Conservation (phyloP, 2,113 vertebrate species). For the Syngnathoides biaculeatus region DNA sequence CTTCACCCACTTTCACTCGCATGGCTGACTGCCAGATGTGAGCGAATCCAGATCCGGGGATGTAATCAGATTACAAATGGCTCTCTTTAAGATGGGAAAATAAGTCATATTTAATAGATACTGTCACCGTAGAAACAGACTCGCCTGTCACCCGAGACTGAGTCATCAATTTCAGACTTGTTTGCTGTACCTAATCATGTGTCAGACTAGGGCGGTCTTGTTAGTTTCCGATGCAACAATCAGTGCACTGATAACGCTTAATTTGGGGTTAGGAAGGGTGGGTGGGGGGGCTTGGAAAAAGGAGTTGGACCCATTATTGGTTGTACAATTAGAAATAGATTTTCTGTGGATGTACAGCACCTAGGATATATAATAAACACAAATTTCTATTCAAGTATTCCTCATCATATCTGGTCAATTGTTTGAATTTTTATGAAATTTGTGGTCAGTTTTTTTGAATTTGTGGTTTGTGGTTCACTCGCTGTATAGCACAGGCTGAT, state of each 20-base stretch:
- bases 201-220: constrained; percentile 90
- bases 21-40: constrained; percentile 97
- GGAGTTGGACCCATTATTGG: constrained; percentile 89
- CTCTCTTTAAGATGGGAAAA: constrained; percentile 93
- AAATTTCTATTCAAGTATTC: constrained; percentile 96
- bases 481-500: background rate
- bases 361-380: constrained; percentile 80
- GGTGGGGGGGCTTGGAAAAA: constrained; percentile 74
- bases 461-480: no score
- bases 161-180: constrained; percentile 98
- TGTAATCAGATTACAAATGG: constrained; percentile 99
- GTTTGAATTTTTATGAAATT: constrained; percentile 73
- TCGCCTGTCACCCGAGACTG: constrained; percentile 87
- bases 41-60: constrained; percentile 88
- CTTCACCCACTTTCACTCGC: constrained; percentile 48
- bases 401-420: constrained; percentile 91
- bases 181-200: constrained; percentile 98
- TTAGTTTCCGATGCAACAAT: constrained; percentile 87
- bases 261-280: background rate
- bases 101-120: constrained; percentile 98
- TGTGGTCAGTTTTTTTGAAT: constrained; percentile 25
- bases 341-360: constrained; percentile 70
- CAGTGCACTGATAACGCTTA: constrained; percentile 69
- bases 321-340: constrained; percentile 85
- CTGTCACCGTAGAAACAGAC: constrained; percentile 93